phyloP scores from a whole-genome alignment of 2,797 vertebrate genomes.

The Anableps anableps region DNA sequence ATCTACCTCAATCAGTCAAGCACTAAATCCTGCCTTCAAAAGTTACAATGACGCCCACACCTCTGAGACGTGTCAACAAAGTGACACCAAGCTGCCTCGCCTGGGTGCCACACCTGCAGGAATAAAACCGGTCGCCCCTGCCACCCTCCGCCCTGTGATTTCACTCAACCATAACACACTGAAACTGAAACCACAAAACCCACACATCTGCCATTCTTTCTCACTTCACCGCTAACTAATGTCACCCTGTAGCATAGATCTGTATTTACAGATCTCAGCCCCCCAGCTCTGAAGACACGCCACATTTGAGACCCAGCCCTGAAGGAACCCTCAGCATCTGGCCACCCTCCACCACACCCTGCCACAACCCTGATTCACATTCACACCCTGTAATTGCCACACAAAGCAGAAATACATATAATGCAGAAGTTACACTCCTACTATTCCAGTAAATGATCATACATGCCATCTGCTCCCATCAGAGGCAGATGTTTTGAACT shows the following conservation, averaged over 20 bases:
- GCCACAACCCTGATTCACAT: conserved; percentile 24
- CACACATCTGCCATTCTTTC: conserved; percentile 29
- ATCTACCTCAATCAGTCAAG: conserved; percentile 10
- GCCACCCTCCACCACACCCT: conserved; percentile 24
- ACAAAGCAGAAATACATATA: conserved; percentile 28
- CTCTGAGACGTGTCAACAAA: conserved; percentile 6
- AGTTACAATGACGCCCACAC: conserved; percentile 8
- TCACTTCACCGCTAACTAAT: conserved; percentile 30
- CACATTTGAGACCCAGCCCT: conserved; percentile 28
- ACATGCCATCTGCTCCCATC: not conserved
- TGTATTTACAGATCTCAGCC: conserved; percentile 20
- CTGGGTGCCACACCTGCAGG: conserved; percentile 37
- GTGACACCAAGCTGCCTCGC: not conserved
- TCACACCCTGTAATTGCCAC: conserved; percentile 27
- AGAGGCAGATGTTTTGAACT: conserved; percentile 5
- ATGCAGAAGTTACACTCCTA: conserved; percentile 8
- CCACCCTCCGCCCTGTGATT: conserved; percentile 32
- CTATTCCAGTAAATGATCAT: not conserved
- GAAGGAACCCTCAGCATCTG: conserved; percentile 36
- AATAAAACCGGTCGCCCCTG: not conserved
- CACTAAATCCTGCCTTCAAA: conserved; percentile 13
- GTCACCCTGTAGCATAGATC: conserved; percentile 17
- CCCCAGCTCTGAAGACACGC: not conserved
- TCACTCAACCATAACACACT: conserved; percentile 16
- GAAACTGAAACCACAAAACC: conserved; percentile 37